phyloP scores from a whole-genome alignment of 1,140 invertebrate genomes.

The Hypsibius dujardini region DNA sequence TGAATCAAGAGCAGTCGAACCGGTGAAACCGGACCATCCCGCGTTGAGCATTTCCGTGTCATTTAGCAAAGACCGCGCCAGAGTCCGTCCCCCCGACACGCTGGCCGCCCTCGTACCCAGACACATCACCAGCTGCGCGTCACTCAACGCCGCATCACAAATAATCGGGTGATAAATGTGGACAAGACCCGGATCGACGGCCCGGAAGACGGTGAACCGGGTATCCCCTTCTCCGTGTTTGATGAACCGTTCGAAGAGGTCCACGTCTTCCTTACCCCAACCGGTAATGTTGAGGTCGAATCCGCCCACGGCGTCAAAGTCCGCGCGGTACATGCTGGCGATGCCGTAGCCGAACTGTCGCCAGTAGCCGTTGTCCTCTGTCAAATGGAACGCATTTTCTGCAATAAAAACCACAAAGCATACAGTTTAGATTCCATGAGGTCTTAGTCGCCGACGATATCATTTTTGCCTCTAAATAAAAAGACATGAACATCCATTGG shows the following conservation, averaged over 20 bases:
- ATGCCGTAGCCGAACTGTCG: constrained; percentile 91
- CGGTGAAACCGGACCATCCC: too few relatives aligned
- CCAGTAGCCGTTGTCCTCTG: constrained; percentile 63
- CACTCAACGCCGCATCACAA: constrained; percentile 58
- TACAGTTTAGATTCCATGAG: too few relatives aligned
- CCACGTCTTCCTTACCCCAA: constrained; percentile 47
- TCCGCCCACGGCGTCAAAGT: constrained; percentile 60
- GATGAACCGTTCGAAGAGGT: too few relatives aligned
- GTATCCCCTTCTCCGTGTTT: constrained; percentile 38
- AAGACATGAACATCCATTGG: too few relatives aligned
- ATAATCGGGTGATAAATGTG: constrained; percentile 77
- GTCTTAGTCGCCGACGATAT: too few relatives aligned
- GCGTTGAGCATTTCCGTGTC: constrained; percentile 24
- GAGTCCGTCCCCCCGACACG: constrained; percentile 28
- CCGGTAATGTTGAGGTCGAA: constrained; percentile 79
- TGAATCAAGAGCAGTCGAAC: too few relatives aligned
- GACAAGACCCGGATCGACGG: constrained; percentile 65
- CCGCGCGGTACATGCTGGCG: constrained; percentile 67
- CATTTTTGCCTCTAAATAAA: too few relatives aligned
- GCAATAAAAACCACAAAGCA: too few relatives aligned
- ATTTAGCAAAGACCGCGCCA: constrained; percentile 27
- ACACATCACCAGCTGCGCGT: constrained; percentile 70
- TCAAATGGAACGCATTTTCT: constrained; percentile 35
- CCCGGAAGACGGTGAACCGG: constrained; percentile 49
- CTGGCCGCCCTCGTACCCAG: constrained; percentile 46